Percentiles rank a stretch among this genome's conserved stretches.
Conservation (phyloP, 2,888 invertebrate species). For the Trissolcus brochymenae region DNA sequence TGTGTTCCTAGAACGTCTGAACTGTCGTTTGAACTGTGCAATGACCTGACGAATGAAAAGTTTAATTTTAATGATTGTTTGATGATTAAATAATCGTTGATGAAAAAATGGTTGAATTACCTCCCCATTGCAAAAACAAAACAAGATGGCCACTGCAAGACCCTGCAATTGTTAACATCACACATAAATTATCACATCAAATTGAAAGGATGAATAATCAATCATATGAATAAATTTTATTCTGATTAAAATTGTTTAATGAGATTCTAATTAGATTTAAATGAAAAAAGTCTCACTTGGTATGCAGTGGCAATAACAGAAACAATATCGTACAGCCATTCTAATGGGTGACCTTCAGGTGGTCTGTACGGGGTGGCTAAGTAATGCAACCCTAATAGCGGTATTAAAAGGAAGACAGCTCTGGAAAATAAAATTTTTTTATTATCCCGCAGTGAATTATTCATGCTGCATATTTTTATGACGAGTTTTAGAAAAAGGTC, state of each 20-base stretch:
- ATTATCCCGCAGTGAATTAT: background rate
- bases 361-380: constrained; percentile 91
- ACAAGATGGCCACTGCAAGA: constrained; percentile 92
- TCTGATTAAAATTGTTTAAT: background rate
- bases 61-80: background rate
- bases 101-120: constrained; percentile 78
- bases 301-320: constrained; percentile 92
- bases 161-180: constrained; percentile 80
- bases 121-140: constrained; percentile 97
- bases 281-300: constrained; percentile 80
- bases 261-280: background rate
- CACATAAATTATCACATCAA: too few relatives aligned
- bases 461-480: background rate
- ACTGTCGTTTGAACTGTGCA: constrained; percentile 11
- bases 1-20: too few relatives aligned
- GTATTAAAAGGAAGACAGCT: constrained; percentile 92
- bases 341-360: constrained; percentile 82
- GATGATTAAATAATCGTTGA: too few relatives aligned
- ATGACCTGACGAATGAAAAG: constrained; percentile 10
- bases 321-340: constrained; percentile 88
- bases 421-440: constrained; percentile 73
- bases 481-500: background rate
- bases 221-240: background rate
- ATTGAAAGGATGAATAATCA: too few relatives aligned
- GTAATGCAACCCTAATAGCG: constrained; percentile 93